Base-by-base conservation (phyloP, 2,113 vertebrate genomes). In the Hystrix brachyura region DNA sequence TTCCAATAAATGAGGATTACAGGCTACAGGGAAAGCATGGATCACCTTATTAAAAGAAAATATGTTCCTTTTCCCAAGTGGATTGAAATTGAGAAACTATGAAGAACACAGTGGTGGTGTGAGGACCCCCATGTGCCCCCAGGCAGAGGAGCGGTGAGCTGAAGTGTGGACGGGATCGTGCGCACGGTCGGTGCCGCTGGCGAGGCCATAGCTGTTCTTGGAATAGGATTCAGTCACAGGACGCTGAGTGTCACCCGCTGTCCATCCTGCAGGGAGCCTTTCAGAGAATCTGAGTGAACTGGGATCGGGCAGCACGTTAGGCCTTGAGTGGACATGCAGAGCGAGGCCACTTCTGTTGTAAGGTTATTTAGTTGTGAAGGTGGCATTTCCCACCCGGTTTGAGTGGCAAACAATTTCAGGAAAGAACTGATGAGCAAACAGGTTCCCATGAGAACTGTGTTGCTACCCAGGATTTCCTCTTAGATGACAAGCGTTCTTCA, bases 231-330 rank as follows among this genome's bases (percentile, higher is more conserved):
- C 8, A 12, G 14, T 55, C 27, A 9, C 23, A 43, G 18, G 55
- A 38, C 27, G 19, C 6, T 60, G 34, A 17, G 25, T 19, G 18
- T 0, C 14, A 1, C 7, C 12, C 0, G 1, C 1, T 46, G 9
- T 13, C 62, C 48, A 3, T 5, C 27, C 7, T 59, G 53, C 53
- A 71, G n/a, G 17, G 93, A 86, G 34, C 59, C 48, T 14, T 92
- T 85, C 46, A 65, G n/a, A 81, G 57, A 76, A 71, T 53, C 12
- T 25, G 5, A 53, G n/a, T 55, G 13, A 84, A 85, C 85, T 23
- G 76, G 29, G 74, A 9, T 4, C 57, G 38, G 88, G 19, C 23
- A 72, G 7, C 11, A 11, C n/a, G n/a, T 53, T 25, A 84, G 7
- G 3, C 1, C 17, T 67, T n/a, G 12, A 86, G 43, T 55, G 12